phyloP scores from a whole-genome alignment of 2,888 invertebrate genomes.

The Tethea ocularis region DNA sequence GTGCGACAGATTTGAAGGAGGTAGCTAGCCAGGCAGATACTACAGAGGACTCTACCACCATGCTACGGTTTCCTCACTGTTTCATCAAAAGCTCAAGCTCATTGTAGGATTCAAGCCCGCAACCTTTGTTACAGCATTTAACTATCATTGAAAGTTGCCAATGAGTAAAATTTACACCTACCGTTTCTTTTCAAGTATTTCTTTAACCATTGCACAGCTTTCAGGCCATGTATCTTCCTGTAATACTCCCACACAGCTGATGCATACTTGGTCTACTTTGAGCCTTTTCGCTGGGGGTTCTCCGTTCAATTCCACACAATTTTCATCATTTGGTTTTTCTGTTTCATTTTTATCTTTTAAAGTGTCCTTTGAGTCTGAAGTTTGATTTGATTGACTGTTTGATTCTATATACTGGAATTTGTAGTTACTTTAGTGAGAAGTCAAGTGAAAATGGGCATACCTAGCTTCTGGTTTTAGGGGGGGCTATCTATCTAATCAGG shows the following conservation, averaged over 20 bases:
- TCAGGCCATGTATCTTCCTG: conserved; percentile 84
- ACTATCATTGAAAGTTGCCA: no score
- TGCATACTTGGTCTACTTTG: conserved; percentile 82
- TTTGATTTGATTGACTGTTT: not conserved
- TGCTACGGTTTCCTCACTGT: no score
- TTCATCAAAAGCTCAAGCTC: no score
- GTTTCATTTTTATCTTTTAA: not conserved
- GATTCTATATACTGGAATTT: not conserved
- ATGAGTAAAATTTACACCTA: conserved; percentile 29
- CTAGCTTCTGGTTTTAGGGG: no score
- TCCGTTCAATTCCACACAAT: conserved; percentile 20
- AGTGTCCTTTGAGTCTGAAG: not conserved
- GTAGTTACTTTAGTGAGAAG: not conserved
- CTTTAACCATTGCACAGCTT: conserved; percentile 77
- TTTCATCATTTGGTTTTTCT: conserved; percentile 17
- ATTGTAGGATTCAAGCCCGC: no score
- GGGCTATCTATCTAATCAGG: no score
- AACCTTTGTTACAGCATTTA: no score
- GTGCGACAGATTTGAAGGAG: no score
- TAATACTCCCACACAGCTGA: conserved; percentile 89
- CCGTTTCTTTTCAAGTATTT: conserved; percentile 78
- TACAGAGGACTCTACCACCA: no score
- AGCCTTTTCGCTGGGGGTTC: conserved; percentile 61
- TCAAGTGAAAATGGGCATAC: no score
- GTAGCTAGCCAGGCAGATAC: no score